Base-by-base conservation (phyloP, 2,888 invertebrate species). In the Rhodophaea formosa region DNA sequence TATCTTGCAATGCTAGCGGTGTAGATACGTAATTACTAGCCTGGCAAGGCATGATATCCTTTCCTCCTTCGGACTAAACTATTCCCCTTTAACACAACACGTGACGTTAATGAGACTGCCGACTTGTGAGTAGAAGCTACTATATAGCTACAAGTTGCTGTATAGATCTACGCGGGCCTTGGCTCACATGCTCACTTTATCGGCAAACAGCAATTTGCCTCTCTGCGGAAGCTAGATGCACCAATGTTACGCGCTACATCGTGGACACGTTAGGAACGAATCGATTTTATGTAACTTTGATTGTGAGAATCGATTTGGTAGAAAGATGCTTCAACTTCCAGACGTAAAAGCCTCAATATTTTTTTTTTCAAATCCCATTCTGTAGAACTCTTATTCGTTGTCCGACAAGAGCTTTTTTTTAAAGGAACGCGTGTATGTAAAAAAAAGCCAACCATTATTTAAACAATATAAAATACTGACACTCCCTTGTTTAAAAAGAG, bases 81-180 rank as follows among this genome's bases (percentile, higher is more conserved):
- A 45, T 55, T 53, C 30, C 42, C 23, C 43, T 53, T 39, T 35
- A 55, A 32, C 42, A 49, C 43, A 53, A 43, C 60, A 64, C 59
- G 59, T 65, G 60, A 65, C 61, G 59, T 55, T 62, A 62, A 65
- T 60, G 60, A 58, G 57, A 57, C 56, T 52, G 56, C 56, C 56
- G 35, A 35, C 51, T 51, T 8, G 16, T 32, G 12, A 35, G 47
- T 6, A 45, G n/a, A n/a, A n/a, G 17, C 17, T 45, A 17, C 39
- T 12, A 39, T 39, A 39, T 39, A 39, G n/a, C 39, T 39, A 39
- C n/a, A 39, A 8, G 39, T n/a, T 12, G 10, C n/a, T 12, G 8
- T n/a, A n/a, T n/a, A 39, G 39, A 10, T 39, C 39, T 12, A 10
- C 12, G 2, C 10, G 39, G 23, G 23, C 23, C 23, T 23, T 23